Evolutionary conservation across 1,140 invertebrate genomes (phyloP), one percentile per base, ranked within the genome.

Genomic region (Pogonus chalceus): DNA sequence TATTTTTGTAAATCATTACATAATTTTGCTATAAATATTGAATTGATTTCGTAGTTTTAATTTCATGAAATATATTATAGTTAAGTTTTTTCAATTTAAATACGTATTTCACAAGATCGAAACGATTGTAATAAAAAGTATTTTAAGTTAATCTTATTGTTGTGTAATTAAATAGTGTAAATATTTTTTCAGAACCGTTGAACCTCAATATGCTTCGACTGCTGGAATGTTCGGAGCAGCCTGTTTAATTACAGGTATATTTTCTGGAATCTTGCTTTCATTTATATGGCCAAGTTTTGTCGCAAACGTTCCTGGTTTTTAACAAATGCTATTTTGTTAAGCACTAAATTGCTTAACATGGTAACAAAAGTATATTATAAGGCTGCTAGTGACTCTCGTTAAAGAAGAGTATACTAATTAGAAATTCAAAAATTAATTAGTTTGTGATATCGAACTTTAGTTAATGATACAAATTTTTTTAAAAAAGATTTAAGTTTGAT

Each of bases 191-290:
- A 94, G 91, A 58, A 83, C 79, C 35, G 93, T 96, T 9, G 84
- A 90, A 37, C 78, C 83, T 0, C 82, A 90, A 59, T 77, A 96
- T 68, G 87, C 90, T 20, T 74, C 85, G 0, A 87, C 83, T 7
- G 95, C 95, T 1, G 95, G 94, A 24, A 98, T 98, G 94, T 90
- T 94, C 69, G 93, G 84, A 23, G 92, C 88, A 1, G 92, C 95
- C 16, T 86, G 83, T 61, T 76, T 98, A 0, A 86, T 97, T 0
- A 85, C 90, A 1, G 95, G 95, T 21, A 91, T 97, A 14, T 84
- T 92, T 56, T 70, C 72, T 39, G 95, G 95, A 9, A 79, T 97
- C 23, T 70, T 86, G 20, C 87, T 89, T 63, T 84, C 88, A 0
- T 78, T 85, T 56, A 59, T 87, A 24, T 78, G 87, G 66, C 84